Conservation (phyloP, 2,113 vertebrate species). For the Dryoscopus gambensis region DNA sequence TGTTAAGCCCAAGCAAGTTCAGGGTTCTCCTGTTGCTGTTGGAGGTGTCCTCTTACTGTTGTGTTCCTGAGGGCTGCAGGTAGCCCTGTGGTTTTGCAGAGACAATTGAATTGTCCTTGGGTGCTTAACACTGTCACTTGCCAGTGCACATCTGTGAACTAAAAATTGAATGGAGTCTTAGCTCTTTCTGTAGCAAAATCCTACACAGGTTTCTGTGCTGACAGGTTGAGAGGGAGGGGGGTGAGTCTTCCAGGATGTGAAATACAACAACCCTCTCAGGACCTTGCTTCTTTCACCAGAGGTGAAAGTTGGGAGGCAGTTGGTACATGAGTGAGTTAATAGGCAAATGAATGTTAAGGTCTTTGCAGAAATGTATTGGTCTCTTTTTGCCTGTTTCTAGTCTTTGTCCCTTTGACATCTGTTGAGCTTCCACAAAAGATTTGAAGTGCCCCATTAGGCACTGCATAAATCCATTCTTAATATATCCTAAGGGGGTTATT, state of each 20-base stretch:
- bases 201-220: background rate
- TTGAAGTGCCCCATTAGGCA: background rate
- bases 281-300: background rate
- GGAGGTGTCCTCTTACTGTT: background rate
- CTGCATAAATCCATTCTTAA: background rate
- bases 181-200: background rate
- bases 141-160: background rate
- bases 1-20: background rate
- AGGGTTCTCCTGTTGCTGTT: background rate
- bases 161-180: background rate
- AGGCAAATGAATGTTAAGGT: background rate
- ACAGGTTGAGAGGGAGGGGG: too few species aligned
- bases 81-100: background rate
- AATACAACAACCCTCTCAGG: background rate
- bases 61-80: background rate
- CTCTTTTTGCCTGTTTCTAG: background rate
- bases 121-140: background rate
- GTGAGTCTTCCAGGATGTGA: background rate
- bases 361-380: background rate
- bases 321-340: background rate
- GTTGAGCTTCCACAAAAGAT: background rate
- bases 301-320: background rate
- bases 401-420: background rate
- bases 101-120: background rate
- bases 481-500: background rate